phyloP scores from a whole-genome alignment of 2,113 vertebrate genomes.

The Ochotona curzoniae region DNA sequence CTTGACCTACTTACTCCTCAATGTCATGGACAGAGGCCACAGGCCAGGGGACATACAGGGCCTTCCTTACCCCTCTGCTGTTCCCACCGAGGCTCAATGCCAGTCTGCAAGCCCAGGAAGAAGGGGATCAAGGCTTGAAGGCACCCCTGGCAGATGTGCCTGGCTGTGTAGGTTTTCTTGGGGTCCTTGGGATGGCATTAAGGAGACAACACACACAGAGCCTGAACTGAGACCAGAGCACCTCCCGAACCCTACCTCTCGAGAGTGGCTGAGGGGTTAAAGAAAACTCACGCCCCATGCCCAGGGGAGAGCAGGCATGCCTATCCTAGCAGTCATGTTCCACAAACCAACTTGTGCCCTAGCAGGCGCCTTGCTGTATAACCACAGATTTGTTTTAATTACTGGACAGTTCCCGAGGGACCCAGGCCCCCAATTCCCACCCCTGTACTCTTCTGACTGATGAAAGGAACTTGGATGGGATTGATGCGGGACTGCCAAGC shows the following conservation, averaged over 20 bases:
- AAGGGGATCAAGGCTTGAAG: neutral
- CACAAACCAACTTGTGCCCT: constrained; percentile 80
- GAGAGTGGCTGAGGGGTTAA: constrained; percentile 64
- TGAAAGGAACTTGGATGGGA: constrained; percentile 86
- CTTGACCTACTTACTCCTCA: neutral
- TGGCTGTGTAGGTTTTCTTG: neutral
- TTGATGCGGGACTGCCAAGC: constrained; percentile 83
- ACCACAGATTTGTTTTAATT: constrained; percentile 85
- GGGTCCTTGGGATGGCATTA: neutral
- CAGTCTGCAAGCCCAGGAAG: neutral
- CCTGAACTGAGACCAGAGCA: constrained; percentile 61
- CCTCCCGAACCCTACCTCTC: constrained; percentile 60
- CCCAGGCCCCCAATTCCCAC: constrained; percentile 81
- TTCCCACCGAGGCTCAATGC: neutral
- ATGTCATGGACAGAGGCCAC: neutral
- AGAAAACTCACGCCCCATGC: constrained; percentile 15
- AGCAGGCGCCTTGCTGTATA: constrained; percentile 79
- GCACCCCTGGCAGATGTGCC: neutral
- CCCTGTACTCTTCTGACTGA: constrained; percentile 83
- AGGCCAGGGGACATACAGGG: neutral
- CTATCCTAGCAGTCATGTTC: constrained; percentile 78
- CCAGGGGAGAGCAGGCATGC: constrained; percentile 66
- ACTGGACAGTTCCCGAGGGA: constrained; percentile 83
- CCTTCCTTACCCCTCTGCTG: neutral
- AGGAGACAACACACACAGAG: constrained; percentile 16